Percentiles rank a stretch among this genome's conserved stretches.
These are phyloP conservation scores for Siniperca obscura DNA, from an alignment of 2,797 vertebrate species.

Conservation along the genomic window DNA sequence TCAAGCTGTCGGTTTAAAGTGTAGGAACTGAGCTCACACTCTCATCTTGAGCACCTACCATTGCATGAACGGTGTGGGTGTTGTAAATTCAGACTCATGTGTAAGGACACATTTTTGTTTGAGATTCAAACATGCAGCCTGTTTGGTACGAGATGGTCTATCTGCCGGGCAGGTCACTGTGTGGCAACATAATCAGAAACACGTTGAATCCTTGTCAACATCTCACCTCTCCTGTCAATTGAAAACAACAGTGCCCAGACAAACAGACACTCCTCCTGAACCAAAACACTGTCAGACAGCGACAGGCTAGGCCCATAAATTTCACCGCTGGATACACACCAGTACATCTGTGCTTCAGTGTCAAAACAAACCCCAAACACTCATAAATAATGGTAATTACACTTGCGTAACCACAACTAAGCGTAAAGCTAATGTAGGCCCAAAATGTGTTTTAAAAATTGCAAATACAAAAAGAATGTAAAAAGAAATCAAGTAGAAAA, in stretches of 20 bases:
- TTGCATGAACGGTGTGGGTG: background rate
- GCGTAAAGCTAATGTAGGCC: background rate
- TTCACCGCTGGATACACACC: slow-evolving; percentile 58
- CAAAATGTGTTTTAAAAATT: slow-evolving; percentile 6
- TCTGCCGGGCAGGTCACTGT: background rate
- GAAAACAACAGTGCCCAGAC: slow-evolving; percentile 26
- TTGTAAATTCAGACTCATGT: background rate
- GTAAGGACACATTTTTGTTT: background rate
- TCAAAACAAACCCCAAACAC: slow-evolving; percentile 63
- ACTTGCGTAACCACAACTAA: slow-evolving; percentile 40
- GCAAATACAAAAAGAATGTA: background rate
- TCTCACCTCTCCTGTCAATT: slow-evolving; percentile 23
- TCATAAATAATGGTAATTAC: slow-evolving; percentile 48
- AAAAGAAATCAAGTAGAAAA: background rate
- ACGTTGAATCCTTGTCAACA: slow-evolving; percentile 12
- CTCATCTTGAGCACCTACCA: background rate
- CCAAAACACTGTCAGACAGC: slow-evolving; percentile 47
- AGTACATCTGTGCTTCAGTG: slow-evolving; percentile 56
- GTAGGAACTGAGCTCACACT: background rate
- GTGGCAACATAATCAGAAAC: slow-evolving; percentile 33
- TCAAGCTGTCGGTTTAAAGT: background rate
- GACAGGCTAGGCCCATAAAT: slow-evolving; percentile 51
- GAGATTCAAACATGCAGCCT: background rate
- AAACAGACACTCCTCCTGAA: slow-evolving; percentile 26
- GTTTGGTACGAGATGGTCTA: background rate